Evolutionary conservation across 1,140 invertebrate species (phyloP).

Genomic region (Homalodisca vitripennis): DNA sequence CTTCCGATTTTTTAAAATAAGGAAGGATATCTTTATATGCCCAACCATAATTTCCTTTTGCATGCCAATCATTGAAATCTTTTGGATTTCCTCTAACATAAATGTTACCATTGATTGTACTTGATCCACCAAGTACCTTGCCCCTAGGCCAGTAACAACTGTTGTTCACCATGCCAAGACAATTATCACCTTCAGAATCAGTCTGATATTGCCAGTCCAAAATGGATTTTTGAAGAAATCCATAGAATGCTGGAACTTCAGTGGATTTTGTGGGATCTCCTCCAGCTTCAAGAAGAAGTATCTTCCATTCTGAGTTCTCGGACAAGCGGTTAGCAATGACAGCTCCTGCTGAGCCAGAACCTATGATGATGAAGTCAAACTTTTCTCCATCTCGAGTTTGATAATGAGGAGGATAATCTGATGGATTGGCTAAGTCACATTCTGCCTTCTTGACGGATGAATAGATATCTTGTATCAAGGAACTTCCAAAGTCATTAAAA

Average conservation of each 20-base stretch:
- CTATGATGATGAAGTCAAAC: conserved; percentile 82
- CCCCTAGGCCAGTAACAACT: conserved; percentile 60
- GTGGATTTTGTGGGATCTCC: conserved; percentile 55
- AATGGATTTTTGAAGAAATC: conserved; percentile 50
- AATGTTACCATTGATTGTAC: conserved; percentile 82
- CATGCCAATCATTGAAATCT: conserved; percentile 88
- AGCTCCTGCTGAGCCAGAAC: conserved; percentile 85
- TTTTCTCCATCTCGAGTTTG: conserved; percentile 43
- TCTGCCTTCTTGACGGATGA: neutral
- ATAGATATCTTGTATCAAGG: neutral
- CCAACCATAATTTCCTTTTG: conserved; percentile 84
- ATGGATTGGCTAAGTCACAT: neutral
- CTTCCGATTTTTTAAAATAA: conserved; percentile 85
- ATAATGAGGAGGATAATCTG: neutral
- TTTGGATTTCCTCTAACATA: conserved; percentile 79
- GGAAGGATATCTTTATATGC: conserved; percentile 81
- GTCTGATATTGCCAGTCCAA: conserved; percentile 11
- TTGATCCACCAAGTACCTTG: conserved; percentile 71
- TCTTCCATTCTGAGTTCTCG: conserved; percentile 60
- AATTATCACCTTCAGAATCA: neutral
- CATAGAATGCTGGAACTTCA: conserved; percentile 63
- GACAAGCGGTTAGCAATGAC: conserved; percentile 86
- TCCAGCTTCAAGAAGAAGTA: conserved; percentile 51
- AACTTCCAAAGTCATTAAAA: neutral
- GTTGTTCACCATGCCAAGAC: conserved; percentile 43